phyloP scores from a whole-genome alignment of 2,797 vertebrate species.

The Propithecus deckenii region DNA sequence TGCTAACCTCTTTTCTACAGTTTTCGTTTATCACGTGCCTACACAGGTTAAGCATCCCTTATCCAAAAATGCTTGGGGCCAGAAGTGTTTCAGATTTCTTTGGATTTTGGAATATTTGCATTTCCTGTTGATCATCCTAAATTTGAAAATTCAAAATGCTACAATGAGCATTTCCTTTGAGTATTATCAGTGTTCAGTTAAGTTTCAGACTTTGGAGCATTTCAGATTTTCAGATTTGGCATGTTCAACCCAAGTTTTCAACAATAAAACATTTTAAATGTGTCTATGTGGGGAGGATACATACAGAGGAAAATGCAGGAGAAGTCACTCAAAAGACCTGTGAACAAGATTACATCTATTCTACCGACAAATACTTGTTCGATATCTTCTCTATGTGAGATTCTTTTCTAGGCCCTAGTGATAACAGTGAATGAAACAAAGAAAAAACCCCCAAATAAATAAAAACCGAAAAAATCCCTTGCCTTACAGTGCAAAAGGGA shows the following conservation, averaged over 20 bases:
- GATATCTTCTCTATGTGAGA: neutral
- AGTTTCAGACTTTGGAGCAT: neutral
- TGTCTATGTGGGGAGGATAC: neutral
- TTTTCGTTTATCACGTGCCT: conserved; percentile 5
- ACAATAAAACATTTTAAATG: neutral
- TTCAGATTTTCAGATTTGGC: neutral
- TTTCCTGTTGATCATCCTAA: neutral
- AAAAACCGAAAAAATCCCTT: neutral
- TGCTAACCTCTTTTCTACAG: neutral
- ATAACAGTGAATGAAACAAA: neutral
- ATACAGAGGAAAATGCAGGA: neutral
- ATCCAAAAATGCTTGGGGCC: neutral
- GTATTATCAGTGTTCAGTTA: neutral
- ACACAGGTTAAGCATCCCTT: neutral
- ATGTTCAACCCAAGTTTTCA: neutral
- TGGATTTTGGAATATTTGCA: neutral
- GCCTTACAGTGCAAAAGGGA: neutral
- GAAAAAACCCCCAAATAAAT: neutral
- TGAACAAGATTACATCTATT: neutral
- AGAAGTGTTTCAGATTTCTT: neutral
- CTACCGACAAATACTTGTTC: neutral
- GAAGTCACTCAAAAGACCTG: neutral
- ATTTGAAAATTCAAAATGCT: neutral
- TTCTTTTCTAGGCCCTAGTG: neutral
- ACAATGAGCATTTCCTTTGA: neutral